phyloP scores from a whole-genome alignment of 37 sponge, comb jelly and placozoan genomes.

The Dysidea cf. avara region DNA sequence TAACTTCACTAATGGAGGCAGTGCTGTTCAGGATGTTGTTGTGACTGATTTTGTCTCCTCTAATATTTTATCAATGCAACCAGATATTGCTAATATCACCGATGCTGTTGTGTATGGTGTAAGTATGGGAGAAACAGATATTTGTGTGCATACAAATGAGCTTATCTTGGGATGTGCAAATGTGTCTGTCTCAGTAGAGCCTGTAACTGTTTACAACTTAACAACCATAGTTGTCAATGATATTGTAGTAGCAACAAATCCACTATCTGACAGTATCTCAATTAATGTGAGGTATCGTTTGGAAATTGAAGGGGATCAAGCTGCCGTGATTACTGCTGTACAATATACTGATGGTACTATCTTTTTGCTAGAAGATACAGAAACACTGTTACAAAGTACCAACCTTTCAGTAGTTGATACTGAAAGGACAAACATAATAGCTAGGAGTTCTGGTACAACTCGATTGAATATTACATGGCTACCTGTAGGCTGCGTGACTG shows the following conservation, averaged over 20 bases:
- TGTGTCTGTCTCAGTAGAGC: background rate
- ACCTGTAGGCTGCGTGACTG: conserved; percentile 9
- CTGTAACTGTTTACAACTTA: background rate
- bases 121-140: conserved; percentile 1
- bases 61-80: background rate
- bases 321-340: conserved; percentile 17
- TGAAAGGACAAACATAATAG: background rate
- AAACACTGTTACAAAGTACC: conserved; percentile 4
- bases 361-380: conserved; percentile 1
- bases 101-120: conserved; percentile 11
- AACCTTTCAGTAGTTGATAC: background rate
- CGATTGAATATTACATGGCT: conserved; percentile 31
- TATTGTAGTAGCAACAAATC: background rate
- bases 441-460: conserved; percentile 14
- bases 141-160: conserved; percentile 2
- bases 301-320: conserved; percentile 40
- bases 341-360: conserved; percentile 30
- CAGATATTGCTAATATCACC: background rate
- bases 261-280: background rate
- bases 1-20: conserved; percentile 36
- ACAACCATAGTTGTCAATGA: background rate
- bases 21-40: conserved; percentile 6
- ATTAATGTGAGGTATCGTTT: conserved; percentile 23
- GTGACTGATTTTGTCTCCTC: conserved; percentile 33
- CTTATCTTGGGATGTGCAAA: conserved; percentile 19